A percentile compares a stretch with the other conserved stretches of the same genome.
These are phyloP conservation scores for Pollenia angustigena DNA, from an alignment of 2,888 invertebrate species.

Conservation along the genomic window DNA sequence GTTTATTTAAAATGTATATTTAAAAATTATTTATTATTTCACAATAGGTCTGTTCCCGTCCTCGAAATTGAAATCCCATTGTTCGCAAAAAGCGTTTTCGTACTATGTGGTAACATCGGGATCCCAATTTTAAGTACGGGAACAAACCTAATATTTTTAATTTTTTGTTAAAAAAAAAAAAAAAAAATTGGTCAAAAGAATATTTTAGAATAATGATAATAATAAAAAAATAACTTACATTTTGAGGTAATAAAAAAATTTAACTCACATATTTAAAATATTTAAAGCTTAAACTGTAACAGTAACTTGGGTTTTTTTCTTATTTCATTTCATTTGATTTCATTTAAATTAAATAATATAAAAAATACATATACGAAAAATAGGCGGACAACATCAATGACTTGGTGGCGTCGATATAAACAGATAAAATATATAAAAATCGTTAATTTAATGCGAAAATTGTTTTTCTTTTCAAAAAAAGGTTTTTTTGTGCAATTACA, in stretches of 20 bases:
- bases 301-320: constrained; percentile 65
- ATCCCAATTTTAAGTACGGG: constrained; percentile 45
- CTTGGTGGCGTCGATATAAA: neutral
- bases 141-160: constrained; percentile 21
- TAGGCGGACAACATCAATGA: neutral
- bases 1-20: constrained; percentile 46
- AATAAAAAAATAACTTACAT: constrained; percentile 75
- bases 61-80: too few species aligned
- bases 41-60: too few species aligned
- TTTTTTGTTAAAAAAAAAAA: constrained; percentile 42
- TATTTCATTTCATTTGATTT: constrained; percentile 21
- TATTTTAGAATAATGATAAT: constrained; percentile 48
- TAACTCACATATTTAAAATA: constrained; percentile 69
- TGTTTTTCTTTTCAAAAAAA: constrained; percentile 12
- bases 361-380: constrained; percentile 45
- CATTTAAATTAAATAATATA: constrained; percentile 29
- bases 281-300: constrained; percentile 73
- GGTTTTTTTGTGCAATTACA: constrained; percentile 46
- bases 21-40: constrained; percentile 52
- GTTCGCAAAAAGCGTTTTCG: too few species aligned
- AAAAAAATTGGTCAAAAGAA: constrained; percentile 45
- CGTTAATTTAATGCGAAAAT: neutral
- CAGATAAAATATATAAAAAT: constrained; percentile 3
- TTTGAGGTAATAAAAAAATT: constrained; percentile 77
- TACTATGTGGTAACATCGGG: too few species aligned